phyloP scores from a whole-genome alignment of 2,888 invertebrate genomes.

The Halictus ligatus region DNA sequence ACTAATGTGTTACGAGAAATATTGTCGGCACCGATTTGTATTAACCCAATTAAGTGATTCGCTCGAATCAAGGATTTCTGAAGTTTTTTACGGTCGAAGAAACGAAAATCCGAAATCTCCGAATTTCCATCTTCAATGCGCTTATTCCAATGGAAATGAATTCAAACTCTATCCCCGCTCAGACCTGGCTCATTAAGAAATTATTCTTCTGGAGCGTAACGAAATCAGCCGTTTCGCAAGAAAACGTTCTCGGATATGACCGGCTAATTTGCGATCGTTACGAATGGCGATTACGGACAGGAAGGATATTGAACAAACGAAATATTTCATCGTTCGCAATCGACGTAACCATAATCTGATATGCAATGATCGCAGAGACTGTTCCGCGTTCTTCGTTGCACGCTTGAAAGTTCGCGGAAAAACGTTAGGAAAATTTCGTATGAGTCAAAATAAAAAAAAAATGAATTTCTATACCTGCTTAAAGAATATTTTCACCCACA shows the following conservation, averaged over 20 bases:
- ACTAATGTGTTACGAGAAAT: background rate
- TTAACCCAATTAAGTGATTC: background rate
- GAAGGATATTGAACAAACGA: constrained; percentile 5
- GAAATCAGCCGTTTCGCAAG: constrained; percentile 56
- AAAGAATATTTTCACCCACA: too few relatives aligned
- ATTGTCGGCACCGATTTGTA: background rate
- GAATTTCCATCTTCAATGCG: background rate
- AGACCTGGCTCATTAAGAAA: constrained; percentile 58
- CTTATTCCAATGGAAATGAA: background rate
- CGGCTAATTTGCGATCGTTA: constrained; percentile 43
- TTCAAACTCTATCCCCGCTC: background rate
- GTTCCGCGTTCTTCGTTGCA: background rate
- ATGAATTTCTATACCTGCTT: too few relatives aligned
- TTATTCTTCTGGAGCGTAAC: constrained; percentile 63
- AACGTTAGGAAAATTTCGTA: too few relatives aligned
- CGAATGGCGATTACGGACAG: constrained; percentile 29
- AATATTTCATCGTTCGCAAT: background rate
- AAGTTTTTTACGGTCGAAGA: background rate
- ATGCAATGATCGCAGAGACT: background rate
- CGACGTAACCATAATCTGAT: background rate
- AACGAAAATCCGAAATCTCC: background rate
- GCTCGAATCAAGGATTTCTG: background rate
- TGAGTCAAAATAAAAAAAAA: too few relatives aligned
- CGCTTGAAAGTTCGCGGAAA: background rate
- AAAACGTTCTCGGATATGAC: constrained; percentile 45